Percentiles rank a stretch among this genome's conserved stretches.
Evolutionary conservation across 2,113 vertebrate genomes (phyloP).

Genomic region (Pterocles orientalis): DNA sequence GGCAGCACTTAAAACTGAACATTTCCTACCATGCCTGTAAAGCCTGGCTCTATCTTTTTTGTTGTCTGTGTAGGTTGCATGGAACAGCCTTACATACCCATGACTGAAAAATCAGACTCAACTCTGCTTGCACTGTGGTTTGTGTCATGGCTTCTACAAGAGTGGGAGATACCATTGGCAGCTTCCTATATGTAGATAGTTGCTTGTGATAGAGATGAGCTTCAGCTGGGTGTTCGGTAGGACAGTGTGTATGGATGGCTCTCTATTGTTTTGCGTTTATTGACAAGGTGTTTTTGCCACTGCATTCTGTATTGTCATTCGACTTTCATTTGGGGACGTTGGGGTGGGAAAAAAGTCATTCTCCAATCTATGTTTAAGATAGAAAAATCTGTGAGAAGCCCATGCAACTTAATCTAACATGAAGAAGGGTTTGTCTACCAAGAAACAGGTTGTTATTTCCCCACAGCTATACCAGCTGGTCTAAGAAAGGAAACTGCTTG

Average conservation of each 20-base stretch:
- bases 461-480: not conserved
- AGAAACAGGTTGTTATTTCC: not conserved
- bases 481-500: not conserved
- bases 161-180: not conserved
- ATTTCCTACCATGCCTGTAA: not conserved
- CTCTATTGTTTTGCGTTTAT: not conserved
- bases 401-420: not conserved
- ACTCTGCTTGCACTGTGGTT: not conserved
- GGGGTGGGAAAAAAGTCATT: not conserved
- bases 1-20: not conserved
- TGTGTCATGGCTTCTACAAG: not conserved
- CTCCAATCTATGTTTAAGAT: not conserved
- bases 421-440: not conserved
- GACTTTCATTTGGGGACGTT: not conserved
- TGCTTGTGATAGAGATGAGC: not conserved
- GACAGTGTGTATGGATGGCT: accelerated
- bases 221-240: not conserved
- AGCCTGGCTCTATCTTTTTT: not conserved
- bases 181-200: too few relatives aligned
- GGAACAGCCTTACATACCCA: not conserved
- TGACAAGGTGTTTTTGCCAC: not conserved
- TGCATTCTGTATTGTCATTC: not conserved
- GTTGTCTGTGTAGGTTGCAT: not conserved
- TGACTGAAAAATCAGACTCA: not conserved
- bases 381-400: not conserved